Percentiles rank a stretch among this genome's conserved stretches.
Evolutionary conservation across 1,140 invertebrate species (phyloP).

Genomic region (Galleria mellonella): DNA sequence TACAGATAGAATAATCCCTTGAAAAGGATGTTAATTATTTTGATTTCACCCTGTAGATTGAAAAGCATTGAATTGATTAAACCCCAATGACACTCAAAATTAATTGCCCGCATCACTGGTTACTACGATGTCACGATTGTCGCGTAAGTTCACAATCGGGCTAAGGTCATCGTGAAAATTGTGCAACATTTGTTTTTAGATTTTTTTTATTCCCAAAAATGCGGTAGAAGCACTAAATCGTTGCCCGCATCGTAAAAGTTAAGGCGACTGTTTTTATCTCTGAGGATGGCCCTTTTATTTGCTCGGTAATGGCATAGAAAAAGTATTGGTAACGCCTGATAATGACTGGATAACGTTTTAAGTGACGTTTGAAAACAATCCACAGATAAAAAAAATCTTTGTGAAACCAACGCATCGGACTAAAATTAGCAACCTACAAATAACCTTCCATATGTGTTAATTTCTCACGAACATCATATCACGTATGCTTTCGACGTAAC

Average conservation of each 20-base stretch:
- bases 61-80: not conserved
- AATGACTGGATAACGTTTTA: not conserved
- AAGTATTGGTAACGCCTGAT: not conserved
- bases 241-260: slow-evolving; percentile 1
- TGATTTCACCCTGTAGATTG: too few species aligned
- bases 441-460: slow-evolving; percentile 4
- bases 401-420: not conserved
- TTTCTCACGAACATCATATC: slow-evolving; percentile 1
- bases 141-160: slow-evolving; percentile 50
- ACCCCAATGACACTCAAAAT: slow-evolving; percentile 17
- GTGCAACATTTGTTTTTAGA: slow-evolving; percentile 26
- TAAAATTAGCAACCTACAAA: not conserved
- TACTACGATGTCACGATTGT: slow-evolving; percentile 35
- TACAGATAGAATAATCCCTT: too few species aligned
- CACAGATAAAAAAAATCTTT: not conserved
- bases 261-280: slow-evolving; percentile 1
- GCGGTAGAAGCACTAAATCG: not conserved
- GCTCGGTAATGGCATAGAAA: too few species aligned
- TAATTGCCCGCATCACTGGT: slow-evolving; percentile 50
- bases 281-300: not conserved
- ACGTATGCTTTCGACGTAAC: too few species aligned
- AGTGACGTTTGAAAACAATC: not conserved
- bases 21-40: too few species aligned
- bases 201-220: slow-evolving; percentile 12
- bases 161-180: slow-evolving; percentile 42